Base-by-base conservation (phyloP, 53 echinoderm and acorn worm genomes). In the Antedon mediterranea region DNA sequence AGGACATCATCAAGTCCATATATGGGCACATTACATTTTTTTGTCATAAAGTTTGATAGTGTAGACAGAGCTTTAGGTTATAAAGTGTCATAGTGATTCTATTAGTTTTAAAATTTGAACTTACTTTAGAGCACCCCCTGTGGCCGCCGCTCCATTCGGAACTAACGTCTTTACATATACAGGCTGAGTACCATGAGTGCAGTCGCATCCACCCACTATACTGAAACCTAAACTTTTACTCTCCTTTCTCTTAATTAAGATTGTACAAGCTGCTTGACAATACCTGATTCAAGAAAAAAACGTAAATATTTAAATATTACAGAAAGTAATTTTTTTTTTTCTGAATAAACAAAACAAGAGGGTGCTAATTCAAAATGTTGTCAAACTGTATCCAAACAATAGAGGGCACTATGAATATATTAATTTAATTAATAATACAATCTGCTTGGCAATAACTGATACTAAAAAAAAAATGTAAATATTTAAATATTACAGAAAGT, bases 121-220 rank as follows among this genome's bases (percentile, higher is more conserved):
- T 43, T 82, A 92, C 89, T 83, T 89, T 28, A 89, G 78, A 30
- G 76, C 57, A 26, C 85, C 87, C 73, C 82, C 87, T 28, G 77
- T 87, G 23, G 90, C 92, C 5, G 92, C 92, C 4, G 87, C 82
- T 28, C 97, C 90, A 29, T 90, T 90, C 7, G 86, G 88, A 2
- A 97, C 97, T 31, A 97, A 77, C 3, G 97, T 92, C 85, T 97
- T 97, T 73, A 93, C 93, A 78, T 85, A 97, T 84, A 97, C 92
- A 11, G 97, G 89, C 33, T 92, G 97, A 26, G 85, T 81, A 43
- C 97, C 97, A 30, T 93, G 97, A 33, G 87, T 89, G 33, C 87
- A 89, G 78, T 97, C 97, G 23, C 79, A 87, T 15, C 97, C 97
- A 26, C 97, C 97, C 0, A 97, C 97, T 26, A 97, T 90, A 71